phyloP scores from a whole-genome alignment of 2,888 invertebrate genomes.

The Anarsia innoxiella region DNA sequence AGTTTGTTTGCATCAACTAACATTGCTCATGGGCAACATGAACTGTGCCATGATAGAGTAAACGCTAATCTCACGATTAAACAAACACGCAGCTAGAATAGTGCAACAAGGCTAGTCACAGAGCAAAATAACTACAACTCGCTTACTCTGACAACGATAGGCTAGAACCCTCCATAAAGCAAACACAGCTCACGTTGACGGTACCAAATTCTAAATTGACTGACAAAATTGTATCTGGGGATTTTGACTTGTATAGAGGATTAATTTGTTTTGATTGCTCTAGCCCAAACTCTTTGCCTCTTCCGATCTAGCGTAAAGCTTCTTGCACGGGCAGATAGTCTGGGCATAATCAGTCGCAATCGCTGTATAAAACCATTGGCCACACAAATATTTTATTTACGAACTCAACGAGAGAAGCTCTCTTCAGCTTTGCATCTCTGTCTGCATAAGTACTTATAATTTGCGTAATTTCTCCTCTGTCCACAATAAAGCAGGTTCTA shows the following conservation, averaged over 20 bases:
- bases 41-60: conserved; percentile 52
- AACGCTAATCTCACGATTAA: conserved; percentile 64
- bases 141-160: conserved; percentile 33
- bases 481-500: conserved; percentile 39
- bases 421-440: conserved; percentile 58
- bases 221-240: neutral
- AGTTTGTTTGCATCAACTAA: conserved; percentile 72
- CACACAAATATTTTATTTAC: conserved; percentile 19
- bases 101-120: conserved; percentile 63
- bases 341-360: conserved; percentile 11
- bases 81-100: conserved; percentile 65
- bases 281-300: conserved; percentile 13
- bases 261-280: neutral
- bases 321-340: conserved; percentile 15
- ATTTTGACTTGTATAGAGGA: too few species aligned
- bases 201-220: conserved; percentile 24
- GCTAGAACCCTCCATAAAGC: conserved; percentile 25
- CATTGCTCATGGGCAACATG: conserved; percentile 55
- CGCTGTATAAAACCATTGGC: conserved; percentile 16
- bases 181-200: conserved; percentile 34
- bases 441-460: conserved; percentile 44
- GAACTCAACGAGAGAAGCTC: conserved; percentile 24
- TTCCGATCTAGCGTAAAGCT: neutral
- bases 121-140: conserved; percentile 35
- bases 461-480: conserved; percentile 37